Evolutionary conservation across 1,140 invertebrate genomes (phyloP).

Genomic region (Pristionchus pacificus): DNA sequence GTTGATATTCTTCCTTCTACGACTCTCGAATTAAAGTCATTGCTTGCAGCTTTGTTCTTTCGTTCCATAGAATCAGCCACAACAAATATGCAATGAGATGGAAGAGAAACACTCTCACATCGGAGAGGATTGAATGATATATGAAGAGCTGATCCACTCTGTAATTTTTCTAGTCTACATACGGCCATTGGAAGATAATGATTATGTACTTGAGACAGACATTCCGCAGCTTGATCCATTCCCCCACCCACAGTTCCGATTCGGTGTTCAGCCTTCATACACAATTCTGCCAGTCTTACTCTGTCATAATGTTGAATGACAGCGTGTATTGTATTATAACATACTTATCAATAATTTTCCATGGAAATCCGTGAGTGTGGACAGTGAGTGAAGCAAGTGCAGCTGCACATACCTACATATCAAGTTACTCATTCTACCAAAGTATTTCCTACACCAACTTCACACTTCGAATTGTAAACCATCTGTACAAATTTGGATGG

Average conservation of each 20-base stretch:
- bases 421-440: no score
- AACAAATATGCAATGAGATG: slow-evolving; percentile 75
- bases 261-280: slow-evolving; percentile 80
- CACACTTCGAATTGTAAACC: no score
- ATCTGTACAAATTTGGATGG: no score
- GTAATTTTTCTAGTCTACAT: no score
- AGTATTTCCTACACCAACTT: no score
- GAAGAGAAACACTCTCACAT: slow-evolving; percentile 73
- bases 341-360: slow-evolving; percentile 51
- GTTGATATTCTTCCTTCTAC: slow-evolving; percentile 87
- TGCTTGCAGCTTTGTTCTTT: slow-evolving; percentile 75
- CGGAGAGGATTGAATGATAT: slow-evolving; percentile 89
- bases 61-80: slow-evolving; percentile 84
- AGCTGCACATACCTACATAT: no score
- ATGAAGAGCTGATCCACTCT: slow-evolving; percentile 69
- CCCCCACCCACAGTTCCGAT: slow-evolving; percentile 84
- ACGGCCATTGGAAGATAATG: no score
- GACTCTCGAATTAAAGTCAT: slow-evolving; percentile 78
- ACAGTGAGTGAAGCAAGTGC: slow-evolving; percentile 75
- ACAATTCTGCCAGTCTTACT: slow-evolving; percentile 76
- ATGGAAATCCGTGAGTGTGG: slow-evolving; percentile 60
- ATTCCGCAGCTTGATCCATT: slow-evolving; percentile 98
- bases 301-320: slow-evolving; percentile 48
- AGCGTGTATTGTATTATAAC: slow-evolving; percentile 11
- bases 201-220: slow-evolving; percentile 79